Evolutionary conservation across 2,888 invertebrate species (phyloP).

Genomic region (Syritta pipiens): DNA sequence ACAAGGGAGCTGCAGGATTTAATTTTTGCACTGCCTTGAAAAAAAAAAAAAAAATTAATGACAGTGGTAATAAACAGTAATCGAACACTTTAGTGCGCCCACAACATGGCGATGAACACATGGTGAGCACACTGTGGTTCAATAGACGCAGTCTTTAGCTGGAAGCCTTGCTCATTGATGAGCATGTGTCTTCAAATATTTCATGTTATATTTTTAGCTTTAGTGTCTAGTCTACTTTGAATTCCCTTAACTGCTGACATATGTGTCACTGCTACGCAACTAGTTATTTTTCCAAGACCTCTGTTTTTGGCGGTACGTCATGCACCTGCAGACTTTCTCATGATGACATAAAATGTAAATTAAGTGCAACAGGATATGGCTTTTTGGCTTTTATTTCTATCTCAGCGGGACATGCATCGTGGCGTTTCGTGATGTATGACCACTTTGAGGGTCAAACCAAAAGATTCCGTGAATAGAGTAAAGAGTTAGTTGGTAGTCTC

Average conservation of each 20-base stretch:
- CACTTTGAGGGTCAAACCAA: conserved; percentile 29
- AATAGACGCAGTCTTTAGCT: conserved; percentile 11
- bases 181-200: too few relatives aligned
- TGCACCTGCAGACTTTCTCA: conserved; percentile 35
- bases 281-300: too few relatives aligned
- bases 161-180: too few relatives aligned
- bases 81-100: conserved; percentile 61
- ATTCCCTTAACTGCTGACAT: too few relatives aligned
- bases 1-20: conserved; percentile 62
- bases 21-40: too few relatives aligned
- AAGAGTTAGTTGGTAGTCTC: too few relatives aligned
- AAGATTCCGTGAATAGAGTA: conserved; percentile 17
- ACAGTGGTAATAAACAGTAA: conserved; percentile 52
- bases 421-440: conserved; percentile 43
- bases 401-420: conserved; percentile 39
- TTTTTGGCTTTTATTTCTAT: conserved; percentile 40
- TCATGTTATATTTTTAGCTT: too few relatives aligned
- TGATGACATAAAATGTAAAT: conserved; percentile 39
- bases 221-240: too few relatives aligned
- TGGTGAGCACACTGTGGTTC: conserved; percentile 22
- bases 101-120: conserved; percentile 56
- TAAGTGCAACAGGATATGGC: conserved; percentile 54
- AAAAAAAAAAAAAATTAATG: too few relatives aligned
- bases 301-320: not conserved
- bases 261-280: too few relatives aligned